Evolutionary conservation across 2,113 vertebrate species (phyloP), one percentile per base, ranked within the genome.

Genomic region (Rhynchopsitta pachyrhyncha): DNA sequence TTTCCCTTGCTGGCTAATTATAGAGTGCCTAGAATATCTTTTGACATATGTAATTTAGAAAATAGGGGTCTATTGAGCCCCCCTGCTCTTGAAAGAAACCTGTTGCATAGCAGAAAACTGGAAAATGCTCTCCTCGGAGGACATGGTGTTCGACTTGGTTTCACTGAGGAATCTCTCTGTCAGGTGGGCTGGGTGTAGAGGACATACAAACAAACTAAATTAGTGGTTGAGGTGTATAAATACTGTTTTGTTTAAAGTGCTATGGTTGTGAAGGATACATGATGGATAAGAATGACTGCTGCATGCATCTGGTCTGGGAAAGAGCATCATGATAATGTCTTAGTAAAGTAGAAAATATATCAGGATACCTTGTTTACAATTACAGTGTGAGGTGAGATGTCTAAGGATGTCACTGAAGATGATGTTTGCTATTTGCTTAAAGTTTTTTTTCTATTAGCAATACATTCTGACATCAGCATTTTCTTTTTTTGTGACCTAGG

Each of bases 1-100:
- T 97, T 98, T 97, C 96, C 87, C 95, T 97, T 93, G 71, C 93
- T 92, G 86, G 88, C 93, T 97, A 95, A 96, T 97, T 98, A 96
- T 87, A 91, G 92, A 96, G 94, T 91, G 89, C 92, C 94, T 91
- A 57, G 86, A 93, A 97, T 96, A 94, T 96, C 93, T 96, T 97
- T 95, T 0, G 8, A 97, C 96, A 96, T 90, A 96, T 94, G 95
- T 95, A 95, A 96, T 95, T 97, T 95, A 96, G 84, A 96, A 97
- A 97, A 95, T 96, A 92, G 11, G 15, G 91, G 94, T 77, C 77
- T 85, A 33, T 75, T 70, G 85, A 85, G 71, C 92, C 67, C 64
- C 75, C 14, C 18, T 86, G 64, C 66, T 93, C 92, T 95, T 5
- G 7, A 70, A 95, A 69, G 75, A 67, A 93, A 86, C 93, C 62